phyloP scores from a whole-genome alignment of 35 echinoderm and acorn worm species.

The Amphiura filiformis region DNA sequence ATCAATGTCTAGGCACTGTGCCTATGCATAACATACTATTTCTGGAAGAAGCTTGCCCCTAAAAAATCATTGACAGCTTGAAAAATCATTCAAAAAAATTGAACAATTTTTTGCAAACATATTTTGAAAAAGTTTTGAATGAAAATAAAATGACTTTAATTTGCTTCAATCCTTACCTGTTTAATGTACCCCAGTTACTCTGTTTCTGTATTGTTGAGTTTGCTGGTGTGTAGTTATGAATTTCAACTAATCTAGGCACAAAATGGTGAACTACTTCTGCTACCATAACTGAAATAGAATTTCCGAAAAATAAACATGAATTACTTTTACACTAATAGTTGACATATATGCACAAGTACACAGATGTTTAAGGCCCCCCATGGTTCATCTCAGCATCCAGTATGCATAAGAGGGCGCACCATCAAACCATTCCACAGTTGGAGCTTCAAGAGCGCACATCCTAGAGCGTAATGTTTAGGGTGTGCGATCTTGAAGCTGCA shows the following conservation, averaged over 20 bases:
- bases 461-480: background rate
- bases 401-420: no score
- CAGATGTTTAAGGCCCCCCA: background rate
- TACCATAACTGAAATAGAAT: slow-evolving; percentile 56
- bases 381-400: background rate
- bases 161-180: no score
- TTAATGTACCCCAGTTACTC: slow-evolving; percentile 82
- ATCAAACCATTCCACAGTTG: background rate
- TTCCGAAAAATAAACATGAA: background rate
- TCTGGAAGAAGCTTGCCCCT: no score
- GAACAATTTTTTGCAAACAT: no score
- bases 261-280: slow-evolving; percentile 79
- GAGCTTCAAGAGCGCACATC: background rate
- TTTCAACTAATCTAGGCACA: slow-evolving; percentile 78
- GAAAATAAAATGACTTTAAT: no score
- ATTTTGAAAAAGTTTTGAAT: no score
- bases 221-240: slow-evolving; percentile 96
- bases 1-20: no score
- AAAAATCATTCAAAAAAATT: no score
- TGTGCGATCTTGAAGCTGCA: no score
- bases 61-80: no score
- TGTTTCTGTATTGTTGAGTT: slow-evolving; percentile 78
- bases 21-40: no score
- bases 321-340: no score
- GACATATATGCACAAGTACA: background rate